Conservation (phyloP, 2,888 invertebrate species). For the Chironomus riparius region DNA sequence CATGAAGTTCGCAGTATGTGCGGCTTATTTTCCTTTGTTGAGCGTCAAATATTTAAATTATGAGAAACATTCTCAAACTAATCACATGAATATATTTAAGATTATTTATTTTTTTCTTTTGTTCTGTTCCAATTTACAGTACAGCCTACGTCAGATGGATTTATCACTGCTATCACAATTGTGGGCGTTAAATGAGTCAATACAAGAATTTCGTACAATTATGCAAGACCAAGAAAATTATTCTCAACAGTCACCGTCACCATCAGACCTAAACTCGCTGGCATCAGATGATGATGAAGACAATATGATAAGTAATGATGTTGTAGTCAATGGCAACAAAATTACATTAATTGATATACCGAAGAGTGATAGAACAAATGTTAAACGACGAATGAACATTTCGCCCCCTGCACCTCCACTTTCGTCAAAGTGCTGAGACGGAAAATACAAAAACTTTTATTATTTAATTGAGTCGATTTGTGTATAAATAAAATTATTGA, state of each 20-base stretch:
- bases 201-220: constrained; percentile 75
- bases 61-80: not conserved
- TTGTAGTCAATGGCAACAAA: not conserved
- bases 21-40: too few species aligned
- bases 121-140: constrained; percentile 51
- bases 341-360: not conserved
- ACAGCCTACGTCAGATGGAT: constrained; percentile 79
- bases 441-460: not conserved
- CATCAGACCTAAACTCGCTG: constrained; percentile 18
- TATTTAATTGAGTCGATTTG: too few species aligned
- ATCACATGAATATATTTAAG: constrained; percentile 26
- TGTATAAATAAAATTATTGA: too few species aligned
- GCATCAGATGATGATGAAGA: not conserved
- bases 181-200: constrained; percentile 86
- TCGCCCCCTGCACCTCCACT: not conserved
- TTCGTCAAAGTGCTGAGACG: not conserved
- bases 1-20: too few species aligned
- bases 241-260: constrained; percentile 40
- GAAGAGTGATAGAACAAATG: not conserved
- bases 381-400: not conserved
- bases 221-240: constrained; percentile 43
- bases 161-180: constrained; percentile 81
- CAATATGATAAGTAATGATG: not conserved
- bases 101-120: constrained; percentile 22
- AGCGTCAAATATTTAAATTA: too few species aligned